A percentile compares a stretch with the other conserved stretches of the same genome.
phyloP scores from a whole-genome alignment of 1,140 invertebrate genomes.

The Aphidius ervi region DNA sequence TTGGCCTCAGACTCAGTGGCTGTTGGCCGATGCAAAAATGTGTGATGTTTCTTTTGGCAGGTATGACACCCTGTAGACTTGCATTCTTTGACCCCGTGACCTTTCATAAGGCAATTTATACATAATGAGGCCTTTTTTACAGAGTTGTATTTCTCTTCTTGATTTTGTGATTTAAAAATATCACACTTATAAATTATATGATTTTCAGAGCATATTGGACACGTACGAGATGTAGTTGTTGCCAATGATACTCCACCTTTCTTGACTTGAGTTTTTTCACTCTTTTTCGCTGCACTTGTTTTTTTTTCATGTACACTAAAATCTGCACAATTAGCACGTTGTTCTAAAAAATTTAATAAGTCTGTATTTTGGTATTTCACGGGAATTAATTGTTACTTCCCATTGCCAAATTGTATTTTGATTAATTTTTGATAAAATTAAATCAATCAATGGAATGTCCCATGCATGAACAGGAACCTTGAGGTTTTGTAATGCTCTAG shows the following conservation, averaged over 20 bases:
- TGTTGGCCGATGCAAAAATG: too few relatives aligned
- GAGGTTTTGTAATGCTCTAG: background rate
- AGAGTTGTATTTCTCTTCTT: background rate
- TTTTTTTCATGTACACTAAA: background rate
- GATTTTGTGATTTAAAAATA: background rate
- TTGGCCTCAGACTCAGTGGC: too few relatives aligned
- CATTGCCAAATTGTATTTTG: conserved; percentile 6
- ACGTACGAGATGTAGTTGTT: too few relatives aligned
- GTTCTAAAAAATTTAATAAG: conserved; percentile 6
- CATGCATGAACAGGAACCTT: conserved; percentile 1
- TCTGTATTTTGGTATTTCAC: conserved; percentile 5
- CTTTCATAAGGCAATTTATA: too few relatives aligned
- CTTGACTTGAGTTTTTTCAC: background rate
- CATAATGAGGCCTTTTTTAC: too few relatives aligned
- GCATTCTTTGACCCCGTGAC: too few relatives aligned
- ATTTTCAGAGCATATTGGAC: too few relatives aligned
- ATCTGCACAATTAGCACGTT: conserved; percentile 13
- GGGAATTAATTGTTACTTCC: conserved; percentile 7
- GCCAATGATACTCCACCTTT: background rate
- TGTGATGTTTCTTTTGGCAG: too few relatives aligned
- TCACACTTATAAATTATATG: too few relatives aligned
- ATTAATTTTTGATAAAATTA: conserved; percentile 12
- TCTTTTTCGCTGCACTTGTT: background rate
- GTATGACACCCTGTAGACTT: too few relatives aligned
- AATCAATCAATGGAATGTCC: conserved; percentile 7